A percentile compares a stretch with the other conserved stretches of the same genome.
These are phyloP conservation scores for Coptodon rendalli DNA, from an alignment of 2,113 vertebrate genomes.

Conservation along the genomic window DNA sequence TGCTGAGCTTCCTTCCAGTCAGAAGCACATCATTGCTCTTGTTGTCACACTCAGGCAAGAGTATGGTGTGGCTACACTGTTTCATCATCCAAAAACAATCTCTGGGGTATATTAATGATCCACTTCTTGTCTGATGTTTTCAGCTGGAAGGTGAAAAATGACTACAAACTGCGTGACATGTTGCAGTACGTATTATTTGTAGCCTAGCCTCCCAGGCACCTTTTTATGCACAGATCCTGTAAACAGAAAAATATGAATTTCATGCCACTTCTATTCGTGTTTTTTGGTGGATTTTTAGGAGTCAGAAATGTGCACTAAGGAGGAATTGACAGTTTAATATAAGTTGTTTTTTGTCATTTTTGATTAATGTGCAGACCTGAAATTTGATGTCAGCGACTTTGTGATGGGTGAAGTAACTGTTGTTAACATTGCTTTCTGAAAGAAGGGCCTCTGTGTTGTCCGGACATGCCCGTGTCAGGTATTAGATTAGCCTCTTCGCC, in stretches of 20 bases:
- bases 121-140: conserved; percentile 17
- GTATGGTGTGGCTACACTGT: neutral
- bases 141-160: conserved; percentile 35
- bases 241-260: neutral
- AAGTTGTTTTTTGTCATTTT: neutral
- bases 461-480: conserved; percentile 31
- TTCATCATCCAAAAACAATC: conserved; percentile 40
- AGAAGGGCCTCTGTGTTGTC: neutral
- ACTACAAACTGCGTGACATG: conserved; percentile 2
- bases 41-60: neutral
- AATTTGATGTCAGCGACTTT: neutral
- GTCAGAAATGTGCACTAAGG: neutral
- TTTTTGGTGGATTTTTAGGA: neutral
- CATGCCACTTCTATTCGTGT: neutral
- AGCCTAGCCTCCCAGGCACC: neutral
- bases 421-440: conserved; percentile 38
- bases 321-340: neutral
- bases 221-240: neutral
- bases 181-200: neutral
- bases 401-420: neutral
- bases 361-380: neutral
- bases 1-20: neutral
- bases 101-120: conserved; percentile 36
- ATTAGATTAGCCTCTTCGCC: conserved; percentile 48
- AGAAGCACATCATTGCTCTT: neutral